phyloP scores from a whole-genome alignment of 2,888 invertebrate genomes.

The Noctua janthe region DNA sequence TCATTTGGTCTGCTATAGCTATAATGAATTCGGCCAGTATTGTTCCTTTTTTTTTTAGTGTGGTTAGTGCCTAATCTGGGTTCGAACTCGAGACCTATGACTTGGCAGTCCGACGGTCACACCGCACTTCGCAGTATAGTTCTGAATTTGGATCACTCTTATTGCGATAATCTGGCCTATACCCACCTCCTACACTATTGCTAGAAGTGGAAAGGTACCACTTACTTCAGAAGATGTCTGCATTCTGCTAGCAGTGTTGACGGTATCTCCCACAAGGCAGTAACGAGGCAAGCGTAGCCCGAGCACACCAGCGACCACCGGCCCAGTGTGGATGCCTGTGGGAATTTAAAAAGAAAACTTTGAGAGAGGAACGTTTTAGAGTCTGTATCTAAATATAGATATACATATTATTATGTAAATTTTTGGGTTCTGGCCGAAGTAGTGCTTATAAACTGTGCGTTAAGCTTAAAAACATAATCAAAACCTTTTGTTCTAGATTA shows the following conservation, averaged over 20 bases:
- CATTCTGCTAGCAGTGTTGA: slow-evolving; percentile 98
- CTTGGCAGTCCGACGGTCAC: no score
- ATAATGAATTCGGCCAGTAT: no score
- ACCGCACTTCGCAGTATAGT: no score
- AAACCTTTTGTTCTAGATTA: not conserved
- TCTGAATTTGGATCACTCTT: not conserved
- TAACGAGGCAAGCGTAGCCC: slow-evolving; percentile 96
- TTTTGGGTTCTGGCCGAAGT: not conserved
- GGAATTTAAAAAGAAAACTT: not conserved
- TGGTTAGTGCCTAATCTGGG: no score
- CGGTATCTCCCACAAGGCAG: slow-evolving; percentile 97
- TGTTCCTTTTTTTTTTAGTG: no score
- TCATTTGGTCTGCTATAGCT: no score
- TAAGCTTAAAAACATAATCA: not conserved
- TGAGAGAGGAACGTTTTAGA: not conserved
- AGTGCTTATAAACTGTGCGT: not conserved
- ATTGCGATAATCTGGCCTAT: not conserved
- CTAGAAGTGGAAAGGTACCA: not conserved
- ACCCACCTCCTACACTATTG: not conserved
- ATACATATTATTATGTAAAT: not conserved
- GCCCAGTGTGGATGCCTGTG: slow-evolving; percentile 95
- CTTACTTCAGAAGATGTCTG: slow-evolving; percentile 91
- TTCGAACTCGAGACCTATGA: no score
- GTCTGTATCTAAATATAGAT: not conserved
- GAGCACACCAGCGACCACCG: slow-evolving; percentile 96